Conservation (phyloP, 2,888 invertebrate genomes). For the Silvanus unidentatus region DNA sequence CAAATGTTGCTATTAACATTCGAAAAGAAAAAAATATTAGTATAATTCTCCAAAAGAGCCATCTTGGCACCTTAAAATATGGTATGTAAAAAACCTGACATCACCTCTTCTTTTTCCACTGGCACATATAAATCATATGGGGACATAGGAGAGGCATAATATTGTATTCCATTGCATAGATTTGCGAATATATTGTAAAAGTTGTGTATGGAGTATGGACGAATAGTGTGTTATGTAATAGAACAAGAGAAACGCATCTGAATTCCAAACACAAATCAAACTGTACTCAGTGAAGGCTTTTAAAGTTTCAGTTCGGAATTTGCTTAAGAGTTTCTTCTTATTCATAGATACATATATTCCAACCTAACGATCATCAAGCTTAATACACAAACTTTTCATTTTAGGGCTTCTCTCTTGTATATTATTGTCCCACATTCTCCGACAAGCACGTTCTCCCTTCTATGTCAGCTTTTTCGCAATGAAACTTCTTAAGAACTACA, state of each 20-base stretch:
- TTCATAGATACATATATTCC: slow-evolving; percentile 6
- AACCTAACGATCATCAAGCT: slow-evolving; percentile 8
- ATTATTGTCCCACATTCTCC: slow-evolving; percentile 3
- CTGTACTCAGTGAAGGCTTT: slow-evolving; percentile 13
- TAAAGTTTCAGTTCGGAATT: slow-evolving; percentile 9
- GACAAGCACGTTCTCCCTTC: slow-evolving; percentile 2
- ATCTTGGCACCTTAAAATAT: slow-evolving; percentile 4
- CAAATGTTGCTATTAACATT: slow-evolving; percentile 10
- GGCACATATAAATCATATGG: slow-evolving; percentile 2
- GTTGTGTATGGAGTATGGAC: slow-evolving; percentile 10
- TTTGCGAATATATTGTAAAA: slow-evolving; percentile 11
- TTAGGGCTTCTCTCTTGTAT: neutral
- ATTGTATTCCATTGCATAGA: neutral
- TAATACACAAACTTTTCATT: slow-evolving; percentile 6
- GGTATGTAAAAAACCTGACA: slow-evolving; percentile 5
- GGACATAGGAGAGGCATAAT: neutral
- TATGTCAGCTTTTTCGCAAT: slow-evolving; percentile 3
- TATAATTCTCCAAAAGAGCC: slow-evolving; percentile 3
- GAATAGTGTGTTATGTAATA: slow-evolving; percentile 9
- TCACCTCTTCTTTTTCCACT: neutral
- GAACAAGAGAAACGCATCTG: slow-evolving; percentile 24
- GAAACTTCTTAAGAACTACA: slow-evolving; percentile 6
- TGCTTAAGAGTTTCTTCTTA: slow-evolving; percentile 6
- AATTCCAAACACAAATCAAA: slow-evolving; percentile 23
- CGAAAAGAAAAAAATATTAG: slow-evolving; percentile 12